Evolutionary conservation across 1,140 invertebrate genomes (phyloP).

Genomic region (Tetraneura akinire): DNA sequence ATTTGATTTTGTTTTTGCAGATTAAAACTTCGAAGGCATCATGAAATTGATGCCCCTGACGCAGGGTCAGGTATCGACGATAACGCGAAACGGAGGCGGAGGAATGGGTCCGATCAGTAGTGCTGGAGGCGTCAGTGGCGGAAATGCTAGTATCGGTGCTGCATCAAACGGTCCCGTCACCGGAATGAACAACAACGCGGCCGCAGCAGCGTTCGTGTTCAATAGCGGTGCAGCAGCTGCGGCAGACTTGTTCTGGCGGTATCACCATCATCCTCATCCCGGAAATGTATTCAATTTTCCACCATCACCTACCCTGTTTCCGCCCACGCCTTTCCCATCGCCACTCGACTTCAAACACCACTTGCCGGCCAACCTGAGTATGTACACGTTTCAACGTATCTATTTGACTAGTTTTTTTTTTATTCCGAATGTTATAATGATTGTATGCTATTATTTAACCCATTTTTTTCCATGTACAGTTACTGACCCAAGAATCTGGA

Average conservation of each 20-base stretch:
- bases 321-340: slow-evolving; percentile 62
- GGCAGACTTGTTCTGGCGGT: slow-evolving; percentile 68
- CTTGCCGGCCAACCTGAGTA: slow-evolving; percentile 72
- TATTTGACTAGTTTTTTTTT: too few relatives aligned
- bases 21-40: slow-evolving; percentile 7
- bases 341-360: slow-evolving; percentile 84
- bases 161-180: not conserved
- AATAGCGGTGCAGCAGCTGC: slow-evolving; percentile 67
- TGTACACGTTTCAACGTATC: slow-evolving; percentile 53
- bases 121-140: not conserved
- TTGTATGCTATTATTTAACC: not conserved
- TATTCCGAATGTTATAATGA: too few relatives aligned
- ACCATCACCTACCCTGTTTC: slow-evolving; percentile 54
- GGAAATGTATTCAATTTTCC: slow-evolving; percentile 74
- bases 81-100: not conserved
- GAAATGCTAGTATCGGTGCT: not conserved
- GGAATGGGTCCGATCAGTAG: not conserved
- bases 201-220: slow-evolving; percentile 62
- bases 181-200: slow-evolving; percentile 55
- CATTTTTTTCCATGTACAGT: slow-evolving; percentile 61
- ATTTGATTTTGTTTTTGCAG: not conserved
- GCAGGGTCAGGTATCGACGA: slow-evolving; percentile 28
- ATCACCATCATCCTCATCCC: slow-evolving; percentile 78
- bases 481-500: slow-evolving; percentile 86
- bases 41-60: slow-evolving; percentile 48